Percentiles rank a stretch among this genome's conserved stretches.
phyloP scores from a whole-genome alignment of 2,888 invertebrate genomes.

The Zygothrica quintamaculata region DNA sequence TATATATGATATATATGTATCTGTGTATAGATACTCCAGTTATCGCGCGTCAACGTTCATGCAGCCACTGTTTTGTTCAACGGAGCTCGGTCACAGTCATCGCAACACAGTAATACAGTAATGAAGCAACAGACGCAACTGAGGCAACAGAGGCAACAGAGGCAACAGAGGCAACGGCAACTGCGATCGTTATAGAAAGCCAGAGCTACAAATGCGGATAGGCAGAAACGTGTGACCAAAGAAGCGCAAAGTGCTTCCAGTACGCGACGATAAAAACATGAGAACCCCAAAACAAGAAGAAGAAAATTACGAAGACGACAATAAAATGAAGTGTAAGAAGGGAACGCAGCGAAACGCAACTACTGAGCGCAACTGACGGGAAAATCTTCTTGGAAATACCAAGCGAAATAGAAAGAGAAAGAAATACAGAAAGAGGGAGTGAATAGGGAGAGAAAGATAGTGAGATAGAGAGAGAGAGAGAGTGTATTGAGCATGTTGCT shows the following conservation, averaged over 20 bases:
- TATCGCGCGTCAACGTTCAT: slow-evolving; percentile 64
- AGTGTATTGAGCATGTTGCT: slow-evolving; percentile 41
- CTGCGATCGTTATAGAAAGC: slow-evolving; percentile 50
- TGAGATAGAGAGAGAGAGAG: neutral
- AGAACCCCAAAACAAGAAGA: slow-evolving; percentile 46
- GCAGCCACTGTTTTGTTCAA: slow-evolving; percentile 24
- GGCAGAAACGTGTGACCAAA: slow-evolving; percentile 41
- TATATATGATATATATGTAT: slow-evolving; percentile 11
- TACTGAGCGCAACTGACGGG: slow-evolving; percentile 34
- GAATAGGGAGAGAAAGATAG: slow-evolving; percentile 18
- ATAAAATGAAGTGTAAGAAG: slow-evolving; percentile 1
- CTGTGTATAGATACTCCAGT: slow-evolving; percentile 62
- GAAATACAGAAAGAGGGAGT: slow-evolving; percentile 3
- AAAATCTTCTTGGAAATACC: slow-evolving; percentile 36
- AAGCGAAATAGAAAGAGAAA: slow-evolving; percentile 14
- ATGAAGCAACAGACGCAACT: too few relatives aligned
- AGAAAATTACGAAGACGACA: neutral
- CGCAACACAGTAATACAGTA: too few relatives aligned
- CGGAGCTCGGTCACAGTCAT: slow-evolving; percentile 17
- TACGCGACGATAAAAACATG: slow-evolving; percentile 69
- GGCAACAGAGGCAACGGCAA: slow-evolving; percentile 6
- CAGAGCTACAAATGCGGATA: slow-evolving; percentile 29
- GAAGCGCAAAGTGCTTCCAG: slow-evolving; percentile 45
- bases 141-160: too few relatives aligned
- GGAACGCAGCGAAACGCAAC: slow-evolving; percentile 14